Evolutionary conservation across 2,888 invertebrate genomes (phyloP).

Genomic region (Timandra comae): DNA sequence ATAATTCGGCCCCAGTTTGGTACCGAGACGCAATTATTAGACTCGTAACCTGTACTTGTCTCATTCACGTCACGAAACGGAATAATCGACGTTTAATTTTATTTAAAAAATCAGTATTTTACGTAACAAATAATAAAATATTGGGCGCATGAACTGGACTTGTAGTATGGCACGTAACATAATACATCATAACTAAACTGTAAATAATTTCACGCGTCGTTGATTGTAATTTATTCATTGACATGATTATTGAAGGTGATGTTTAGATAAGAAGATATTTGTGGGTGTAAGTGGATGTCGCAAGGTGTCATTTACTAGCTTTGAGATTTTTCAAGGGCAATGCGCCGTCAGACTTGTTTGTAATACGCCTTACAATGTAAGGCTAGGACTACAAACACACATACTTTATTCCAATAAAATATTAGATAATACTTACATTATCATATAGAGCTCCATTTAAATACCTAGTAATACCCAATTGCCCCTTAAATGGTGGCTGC

Average conservation of each 20-base stretch:
- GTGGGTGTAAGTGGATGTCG: slow-evolving; percentile 56
- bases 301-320: slow-evolving; percentile 51
- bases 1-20: slow-evolving; percentile 42
- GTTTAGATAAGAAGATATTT: slow-evolving; percentile 46
- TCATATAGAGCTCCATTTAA: no score
- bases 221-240: slow-evolving; percentile 39
- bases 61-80: slow-evolving; percentile 38
- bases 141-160: no score
- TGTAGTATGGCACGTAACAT: no score
- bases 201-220: slow-evolving; percentile 31
- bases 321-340: slow-evolving; percentile 51
- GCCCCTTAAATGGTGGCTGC: no score
- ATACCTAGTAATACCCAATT: no score
- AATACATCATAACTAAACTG: slow-evolving; percentile 14
- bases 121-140: slow-evolving; percentile 31
- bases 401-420: no score
- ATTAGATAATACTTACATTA: no score
- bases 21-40: slow-evolving; percentile 45
- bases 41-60: slow-evolving; percentile 46
- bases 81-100: slow-evolving; percentile 50
- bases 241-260: slow-evolving; percentile 47
- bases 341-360: slow-evolving; percentile 51
- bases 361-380: slow-evolving; percentile 34
- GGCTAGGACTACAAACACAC: slow-evolving; percentile 20
- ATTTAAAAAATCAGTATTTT: slow-evolving; percentile 46